Evolutionary conservation across 2,888 invertebrate species (phyloP).

Genomic region (Loripinus fragilis): DNA sequence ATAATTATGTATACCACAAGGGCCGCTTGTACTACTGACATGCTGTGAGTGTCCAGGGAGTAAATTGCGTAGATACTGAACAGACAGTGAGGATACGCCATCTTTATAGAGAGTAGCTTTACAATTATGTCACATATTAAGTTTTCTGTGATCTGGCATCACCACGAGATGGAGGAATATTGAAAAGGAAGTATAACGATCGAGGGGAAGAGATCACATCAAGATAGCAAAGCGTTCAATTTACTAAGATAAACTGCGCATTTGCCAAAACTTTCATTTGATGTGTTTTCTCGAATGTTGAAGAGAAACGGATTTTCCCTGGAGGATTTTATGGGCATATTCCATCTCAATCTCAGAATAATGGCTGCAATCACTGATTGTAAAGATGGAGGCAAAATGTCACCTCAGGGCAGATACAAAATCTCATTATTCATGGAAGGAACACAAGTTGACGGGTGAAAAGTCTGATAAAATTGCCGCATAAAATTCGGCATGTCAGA

Average conservation of each 20-base stretch:
- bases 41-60: too few relatives aligned
- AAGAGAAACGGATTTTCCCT: constrained; percentile 65
- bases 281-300: constrained; percentile 65
- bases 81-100: too few relatives aligned
- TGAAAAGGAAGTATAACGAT: constrained; percentile 62
- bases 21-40: too few relatives aligned
- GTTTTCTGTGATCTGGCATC: too few relatives aligned
- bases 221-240: constrained; percentile 74
- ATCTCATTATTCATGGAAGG: constrained; percentile 18
- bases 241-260: constrained; percentile 72
- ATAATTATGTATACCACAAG: too few relatives aligned
- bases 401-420: neutral
- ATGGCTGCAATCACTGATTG: constrained; percentile 17
- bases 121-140: too few relatives aligned
- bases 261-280: constrained; percentile 70
- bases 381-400: constrained; percentile 8
- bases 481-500: constrained; percentile 17
- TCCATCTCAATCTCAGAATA: constrained; percentile 50
- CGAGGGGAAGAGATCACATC: constrained; percentile 64
- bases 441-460: constrained; percentile 15
- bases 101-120: too few relatives aligned
- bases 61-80: too few relatives aligned
- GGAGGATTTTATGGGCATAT: constrained; percentile 57
- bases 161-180: constrained; percentile 52
- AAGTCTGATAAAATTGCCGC: constrained; percentile 21